Evolutionary conservation across 2,888 invertebrate species (phyloP).

Genomic region (Baccha elongata): DNA sequence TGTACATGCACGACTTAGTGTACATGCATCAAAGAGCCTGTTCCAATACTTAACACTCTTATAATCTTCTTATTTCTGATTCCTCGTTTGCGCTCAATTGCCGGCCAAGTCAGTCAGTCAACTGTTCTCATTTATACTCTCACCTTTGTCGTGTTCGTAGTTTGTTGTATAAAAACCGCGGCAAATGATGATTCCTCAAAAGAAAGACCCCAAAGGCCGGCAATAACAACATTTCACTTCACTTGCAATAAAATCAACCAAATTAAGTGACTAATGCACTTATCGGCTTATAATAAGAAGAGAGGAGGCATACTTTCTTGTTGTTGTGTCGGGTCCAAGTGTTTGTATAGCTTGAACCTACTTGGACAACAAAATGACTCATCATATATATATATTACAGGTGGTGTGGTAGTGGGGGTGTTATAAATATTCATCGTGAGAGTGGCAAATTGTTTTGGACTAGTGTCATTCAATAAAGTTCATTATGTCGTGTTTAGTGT

Average conservation of each 20-base stretch:
- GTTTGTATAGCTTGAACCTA: neutral
- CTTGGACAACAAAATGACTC: constrained; percentile 18
- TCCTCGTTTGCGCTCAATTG: constrained; percentile 68
- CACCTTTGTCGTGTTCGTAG: constrained; percentile 45
- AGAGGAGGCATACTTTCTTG: constrained; percentile 46
- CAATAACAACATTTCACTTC: constrained; percentile 38
- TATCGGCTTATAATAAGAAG: constrained; percentile 64
- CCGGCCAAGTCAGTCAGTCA: constrained; percentile 66
- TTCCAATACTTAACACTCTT: constrained; percentile 38
- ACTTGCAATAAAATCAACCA: constrained; percentile 51
- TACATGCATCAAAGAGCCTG: constrained; percentile 8
- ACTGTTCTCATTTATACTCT: constrained; percentile 56
- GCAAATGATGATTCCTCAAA: constrained; percentile 5
- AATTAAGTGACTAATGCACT: constrained; percentile 71
- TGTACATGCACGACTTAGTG: constrained; percentile 12
- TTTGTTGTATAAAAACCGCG: constrained; percentile 2
- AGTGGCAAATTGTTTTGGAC: constrained; percentile 26
- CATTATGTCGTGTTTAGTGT: constrained; percentile 31
- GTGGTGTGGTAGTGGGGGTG: neutral
- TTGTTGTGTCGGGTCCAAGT: neutral
- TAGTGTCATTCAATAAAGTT: constrained; percentile 37
- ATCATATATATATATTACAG: neutral
- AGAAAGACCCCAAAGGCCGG: constrained; percentile 17
- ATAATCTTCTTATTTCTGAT: constrained; percentile 65
- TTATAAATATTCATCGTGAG: constrained; percentile 47